These are phyloP conservation scores for Sebastes diaconus DNA, from an alignment of 2,797 vertebrate genomes.

Conservation along the genomic window DNA sequence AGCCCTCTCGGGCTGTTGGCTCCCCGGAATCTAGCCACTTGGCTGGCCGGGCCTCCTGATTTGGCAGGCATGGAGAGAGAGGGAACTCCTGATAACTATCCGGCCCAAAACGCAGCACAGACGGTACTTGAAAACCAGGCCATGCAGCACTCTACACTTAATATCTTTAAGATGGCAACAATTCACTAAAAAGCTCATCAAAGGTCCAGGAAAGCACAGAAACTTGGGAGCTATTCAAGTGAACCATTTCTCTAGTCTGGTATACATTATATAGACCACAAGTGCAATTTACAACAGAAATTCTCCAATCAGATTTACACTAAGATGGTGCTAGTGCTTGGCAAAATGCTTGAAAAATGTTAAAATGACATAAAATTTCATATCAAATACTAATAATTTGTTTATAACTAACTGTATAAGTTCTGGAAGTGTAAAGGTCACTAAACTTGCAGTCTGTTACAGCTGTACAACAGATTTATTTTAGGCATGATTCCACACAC, in stretches of 20 bases:
- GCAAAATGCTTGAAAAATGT: neutral
- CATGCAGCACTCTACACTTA: neutral
- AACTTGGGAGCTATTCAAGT: neutral
- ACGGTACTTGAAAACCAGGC: constrained; percentile 36
- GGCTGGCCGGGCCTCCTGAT: constrained; percentile 59
- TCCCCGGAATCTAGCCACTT: constrained; percentile 76
- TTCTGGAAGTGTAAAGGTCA: neutral
- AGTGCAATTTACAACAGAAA: neutral
- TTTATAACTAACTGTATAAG: neutral
- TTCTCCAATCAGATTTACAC: neutral
- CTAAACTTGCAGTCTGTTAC: neutral
- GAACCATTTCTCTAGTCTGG: neutral
- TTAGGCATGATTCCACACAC: neutral
- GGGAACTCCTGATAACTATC: constrained; percentile 55
- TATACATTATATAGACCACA: neutral
- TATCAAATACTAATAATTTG: neutral
- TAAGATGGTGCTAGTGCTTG: neutral
- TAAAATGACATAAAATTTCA: neutral
- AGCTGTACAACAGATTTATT: neutral
- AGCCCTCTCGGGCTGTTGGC: constrained; percentile 73
- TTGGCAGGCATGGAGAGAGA: constrained; percentile 55
- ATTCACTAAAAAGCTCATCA: neutral
- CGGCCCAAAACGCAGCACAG: constrained; percentile 11
- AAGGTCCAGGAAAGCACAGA: neutral
- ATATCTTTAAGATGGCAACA: constrained; percentile 7